Evolutionary conservation across 2,797 vertebrate species (phyloP).

Genomic region (Enteromius afrohamiltoni): DNA sequence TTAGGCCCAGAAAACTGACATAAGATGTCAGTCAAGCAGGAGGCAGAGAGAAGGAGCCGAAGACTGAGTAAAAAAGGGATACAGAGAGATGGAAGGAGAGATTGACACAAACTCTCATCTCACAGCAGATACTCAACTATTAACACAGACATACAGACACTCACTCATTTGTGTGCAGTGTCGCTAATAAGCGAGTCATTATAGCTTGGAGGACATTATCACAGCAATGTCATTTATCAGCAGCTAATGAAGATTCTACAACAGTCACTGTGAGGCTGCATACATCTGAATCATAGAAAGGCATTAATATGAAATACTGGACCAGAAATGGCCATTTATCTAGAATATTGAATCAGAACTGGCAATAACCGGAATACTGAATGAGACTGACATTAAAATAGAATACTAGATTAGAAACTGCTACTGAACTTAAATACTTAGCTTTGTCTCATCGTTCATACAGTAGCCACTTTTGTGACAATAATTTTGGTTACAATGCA

Average conservation of each 20-base stretch:
- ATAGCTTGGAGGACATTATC: constrained; percentile 45
- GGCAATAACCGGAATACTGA: constrained; percentile 23
- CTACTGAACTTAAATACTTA: background rate
- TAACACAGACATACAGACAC: constrained; percentile 30
- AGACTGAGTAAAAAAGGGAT: constrained; percentile 2
- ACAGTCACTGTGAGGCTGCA: constrained; percentile 12
- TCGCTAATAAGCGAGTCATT: constrained; percentile 50
- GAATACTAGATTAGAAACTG: background rate
- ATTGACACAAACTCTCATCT: constrained; percentile 11
- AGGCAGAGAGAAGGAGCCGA: constrained; percentile 4
- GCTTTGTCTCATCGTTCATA: background rate
- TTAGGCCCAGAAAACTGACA: constrained; percentile 49
- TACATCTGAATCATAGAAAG: constrained; percentile 26
- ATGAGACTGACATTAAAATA: background rate
- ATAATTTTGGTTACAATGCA: background rate
- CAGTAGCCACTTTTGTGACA: background rate
- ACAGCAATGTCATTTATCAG: constrained; percentile 32
- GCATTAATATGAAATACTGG: constrained; percentile 26
- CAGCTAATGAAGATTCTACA: constrained; percentile 33
- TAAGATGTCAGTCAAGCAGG: constrained; percentile 45
- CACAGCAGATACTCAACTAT: constrained; percentile 27
- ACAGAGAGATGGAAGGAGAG: constrained; percentile 18
- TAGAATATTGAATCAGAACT: constrained; percentile 20
- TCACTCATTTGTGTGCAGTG: constrained; percentile 25
- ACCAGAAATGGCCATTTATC: background rate